Percentiles rank a stretch among this genome's conserved stretches.
Evolutionary conservation across 2,113 vertebrate genomes (phyloP).

Genomic region (Menidia beryllina): DNA sequence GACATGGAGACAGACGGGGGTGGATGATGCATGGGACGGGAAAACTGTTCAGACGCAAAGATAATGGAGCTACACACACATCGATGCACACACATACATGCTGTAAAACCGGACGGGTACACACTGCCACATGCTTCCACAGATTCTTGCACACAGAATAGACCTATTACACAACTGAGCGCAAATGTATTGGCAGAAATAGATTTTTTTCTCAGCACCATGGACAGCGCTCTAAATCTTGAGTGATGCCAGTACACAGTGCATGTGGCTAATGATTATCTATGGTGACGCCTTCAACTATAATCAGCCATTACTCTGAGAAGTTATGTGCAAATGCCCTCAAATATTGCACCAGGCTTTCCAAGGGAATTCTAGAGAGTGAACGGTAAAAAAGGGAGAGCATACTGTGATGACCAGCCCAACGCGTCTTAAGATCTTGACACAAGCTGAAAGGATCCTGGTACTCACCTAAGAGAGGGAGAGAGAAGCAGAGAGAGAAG

Average conservation of each 20-base stretch:
- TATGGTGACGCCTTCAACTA: slow-evolving; percentile 50
- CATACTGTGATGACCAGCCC: slow-evolving; percentile 42
- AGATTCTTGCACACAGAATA: slow-evolving; percentile 68
- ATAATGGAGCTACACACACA: slow-evolving; percentile 77
- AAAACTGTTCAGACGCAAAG: slow-evolving; percentile 79
- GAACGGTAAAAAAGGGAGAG: slow-evolving; percentile 24
- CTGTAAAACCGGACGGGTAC: slow-evolving; percentile 55
- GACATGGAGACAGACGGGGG: slow-evolving; percentile 78
- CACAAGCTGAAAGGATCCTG: slow-evolving; percentile 11
- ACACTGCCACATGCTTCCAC: slow-evolving; percentile 66
- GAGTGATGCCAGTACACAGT: slow-evolving; percentile 48
- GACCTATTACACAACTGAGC: slow-evolving; percentile 71
- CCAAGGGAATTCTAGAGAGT: slow-evolving; percentile 9
- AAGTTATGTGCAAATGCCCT: slow-evolving; percentile 58
- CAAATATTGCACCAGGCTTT: slow-evolving; percentile 42
- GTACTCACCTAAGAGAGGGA: slow-evolving; percentile 65
- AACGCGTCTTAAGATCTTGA: slow-evolving; percentile 28
- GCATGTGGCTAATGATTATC: slow-evolving; percentile 71
- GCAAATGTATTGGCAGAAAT: slow-evolving; percentile 68
- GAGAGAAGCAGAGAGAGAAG: slow-evolving; percentile 20
- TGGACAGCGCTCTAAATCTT: slow-evolving; percentile 70
- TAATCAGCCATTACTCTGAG: slow-evolving; percentile 56
- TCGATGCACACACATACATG: slow-evolving; percentile 28
- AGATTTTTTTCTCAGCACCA: slow-evolving; percentile 76
- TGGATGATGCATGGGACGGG: slow-evolving; percentile 78